Evolutionary conservation across 2,888 invertebrate species (phyloP).

Genomic region (Crematogaster levior): DNA sequence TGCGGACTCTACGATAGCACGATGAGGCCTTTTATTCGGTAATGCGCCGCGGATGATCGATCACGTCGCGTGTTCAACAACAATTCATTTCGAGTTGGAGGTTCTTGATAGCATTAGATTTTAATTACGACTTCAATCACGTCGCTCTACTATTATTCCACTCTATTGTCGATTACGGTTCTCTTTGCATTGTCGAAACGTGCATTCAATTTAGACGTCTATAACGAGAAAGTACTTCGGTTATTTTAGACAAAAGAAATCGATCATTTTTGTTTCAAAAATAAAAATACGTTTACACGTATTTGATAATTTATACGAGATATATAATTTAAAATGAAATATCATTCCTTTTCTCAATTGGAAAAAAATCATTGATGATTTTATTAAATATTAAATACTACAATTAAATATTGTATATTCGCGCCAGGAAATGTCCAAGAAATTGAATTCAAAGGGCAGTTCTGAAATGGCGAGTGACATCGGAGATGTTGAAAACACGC

Average conservation of each 20-base stretch:
- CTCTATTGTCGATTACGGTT: slow-evolving; percentile 2
- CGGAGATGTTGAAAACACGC: not conserved
- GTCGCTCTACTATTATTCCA: slow-evolving; percentile 1
- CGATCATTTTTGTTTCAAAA: not conserved
- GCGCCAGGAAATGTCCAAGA: not conserved
- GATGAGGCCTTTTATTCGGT: slow-evolving; percentile 27
- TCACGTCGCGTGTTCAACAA: slow-evolving; percentile 40
- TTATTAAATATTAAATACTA: no score
- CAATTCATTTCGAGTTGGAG: slow-evolving; percentile 28
- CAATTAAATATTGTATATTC: no score
- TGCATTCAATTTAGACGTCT: not conserved
- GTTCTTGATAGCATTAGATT: slow-evolving; percentile 33
- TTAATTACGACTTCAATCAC: slow-evolving; percentile 33
- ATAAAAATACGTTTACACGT: not conserved
- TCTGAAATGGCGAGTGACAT: not conserved
- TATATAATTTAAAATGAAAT: not conserved
- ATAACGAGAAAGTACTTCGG: not conserved
- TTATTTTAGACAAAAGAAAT: not conserved
- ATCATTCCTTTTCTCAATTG: not conserved
- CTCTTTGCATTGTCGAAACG: slow-evolving; percentile 8
- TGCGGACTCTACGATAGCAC: slow-evolving; percentile 10
- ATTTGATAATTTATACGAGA: not conserved
- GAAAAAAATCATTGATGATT: not conserved
- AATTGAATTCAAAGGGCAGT: not conserved
- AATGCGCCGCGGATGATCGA: slow-evolving; percentile 38